Evolutionary conservation across 2,113 vertebrate genomes (phyloP).

Genomic region (Dolichotis patagonum): DNA sequence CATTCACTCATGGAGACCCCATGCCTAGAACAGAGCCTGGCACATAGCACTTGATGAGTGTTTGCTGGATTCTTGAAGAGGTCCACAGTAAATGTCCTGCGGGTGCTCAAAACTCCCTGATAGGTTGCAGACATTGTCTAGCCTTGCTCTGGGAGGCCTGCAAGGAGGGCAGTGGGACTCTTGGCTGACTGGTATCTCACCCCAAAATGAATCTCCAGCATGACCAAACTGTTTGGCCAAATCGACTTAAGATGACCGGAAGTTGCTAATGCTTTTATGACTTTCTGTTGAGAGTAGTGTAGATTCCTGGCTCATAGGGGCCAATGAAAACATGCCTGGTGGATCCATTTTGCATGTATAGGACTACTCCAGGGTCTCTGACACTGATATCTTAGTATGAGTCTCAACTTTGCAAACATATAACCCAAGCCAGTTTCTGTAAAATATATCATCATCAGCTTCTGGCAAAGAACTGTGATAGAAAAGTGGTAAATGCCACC

Average conservation of each 20-base stretch:
- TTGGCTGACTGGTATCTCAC: neutral
- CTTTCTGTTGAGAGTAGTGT: neutral
- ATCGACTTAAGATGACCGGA: neutral
- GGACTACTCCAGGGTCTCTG: neutral
- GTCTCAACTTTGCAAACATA: neutral
- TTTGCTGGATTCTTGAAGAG: neutral
- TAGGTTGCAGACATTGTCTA: neutral
- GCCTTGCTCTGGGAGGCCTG: neutral
- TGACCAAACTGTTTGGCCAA: neutral
- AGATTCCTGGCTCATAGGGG: neutral
- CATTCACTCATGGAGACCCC: neutral
- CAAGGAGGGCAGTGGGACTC: neutral
- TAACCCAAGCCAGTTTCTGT: neutral
- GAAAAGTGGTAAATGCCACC: neutral
- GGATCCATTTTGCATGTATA: neutral
- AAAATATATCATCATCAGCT: neutral
- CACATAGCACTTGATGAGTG: neutral
- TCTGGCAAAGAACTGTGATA: neutral
- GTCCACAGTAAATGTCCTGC: neutral
- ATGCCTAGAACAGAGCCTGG: neutral
- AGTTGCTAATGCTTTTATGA: neutral
- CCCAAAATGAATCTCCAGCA: neutral
- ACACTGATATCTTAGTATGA: neutral
- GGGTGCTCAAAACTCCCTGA: neutral
- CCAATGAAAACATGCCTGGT: neutral